A percentile compares a stretch with the other conserved stretches of the same genome.
Conservation (phyloP, 1,140 invertebrate genomes). For the Pissodes strobi region DNA sequence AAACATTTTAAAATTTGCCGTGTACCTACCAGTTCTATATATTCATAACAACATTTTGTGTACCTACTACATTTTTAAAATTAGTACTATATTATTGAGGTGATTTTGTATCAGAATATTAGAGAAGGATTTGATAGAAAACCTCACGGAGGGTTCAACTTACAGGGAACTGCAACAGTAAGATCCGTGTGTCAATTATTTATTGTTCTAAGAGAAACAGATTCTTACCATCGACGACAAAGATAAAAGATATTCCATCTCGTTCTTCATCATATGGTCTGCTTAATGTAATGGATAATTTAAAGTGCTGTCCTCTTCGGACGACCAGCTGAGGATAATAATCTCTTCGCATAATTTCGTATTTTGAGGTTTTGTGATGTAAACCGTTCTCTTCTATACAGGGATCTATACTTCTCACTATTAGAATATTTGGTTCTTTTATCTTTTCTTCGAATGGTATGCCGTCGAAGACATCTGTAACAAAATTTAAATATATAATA, state of each 20-base stretch:
- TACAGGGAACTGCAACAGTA: too few relatives aligned
- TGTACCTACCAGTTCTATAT: too few relatives aligned
- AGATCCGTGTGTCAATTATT: too few relatives aligned
- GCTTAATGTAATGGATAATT: constrained; percentile 72
- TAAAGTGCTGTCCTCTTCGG: constrained; percentile 81
- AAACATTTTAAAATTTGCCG: too few relatives aligned
- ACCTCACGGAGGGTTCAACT: too few relatives aligned
- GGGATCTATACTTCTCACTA: constrained; percentile 71
- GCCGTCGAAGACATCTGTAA: constrained; percentile 66
- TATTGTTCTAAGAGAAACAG: too few relatives aligned
- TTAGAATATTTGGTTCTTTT: constrained; percentile 65
- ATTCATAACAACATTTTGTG: too few relatives aligned
- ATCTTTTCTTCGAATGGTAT: constrained; percentile 51
- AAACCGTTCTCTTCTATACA: constrained; percentile 72
- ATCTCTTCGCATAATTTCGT: constrained; percentile 70
- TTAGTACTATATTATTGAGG: too few relatives aligned
- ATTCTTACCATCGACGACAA: constrained; percentile 72
- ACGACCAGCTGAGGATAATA: constrained; percentile 73
- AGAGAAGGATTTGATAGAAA: too few relatives aligned
- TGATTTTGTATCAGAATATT: too few relatives aligned
- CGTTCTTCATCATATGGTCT: constrained; percentile 71
- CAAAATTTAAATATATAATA: too few relatives aligned
- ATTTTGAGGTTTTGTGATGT: constrained; percentile 76
- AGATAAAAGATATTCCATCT: constrained; percentile 84
- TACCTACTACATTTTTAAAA: too few relatives aligned